phyloP scores from a whole-genome alignment of 2,113 vertebrate genomes.

The Macaca mulatta region DNA sequence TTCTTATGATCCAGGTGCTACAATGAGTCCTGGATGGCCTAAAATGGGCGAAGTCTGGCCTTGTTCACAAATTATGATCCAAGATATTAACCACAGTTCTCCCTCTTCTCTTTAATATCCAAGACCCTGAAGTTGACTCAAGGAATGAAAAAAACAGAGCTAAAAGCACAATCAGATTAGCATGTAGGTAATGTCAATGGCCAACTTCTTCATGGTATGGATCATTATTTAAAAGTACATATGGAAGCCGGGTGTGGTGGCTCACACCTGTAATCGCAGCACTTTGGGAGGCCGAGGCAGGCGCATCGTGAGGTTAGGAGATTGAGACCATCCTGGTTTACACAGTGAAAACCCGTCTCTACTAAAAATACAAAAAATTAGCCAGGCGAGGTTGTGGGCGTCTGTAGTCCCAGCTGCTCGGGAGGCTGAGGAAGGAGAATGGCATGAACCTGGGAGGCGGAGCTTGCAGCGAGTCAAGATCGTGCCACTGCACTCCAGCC shows the following conservation, averaged over 20 bases:
- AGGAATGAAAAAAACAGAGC: neutral
- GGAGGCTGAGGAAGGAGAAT: no score
- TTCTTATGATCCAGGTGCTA: neutral
- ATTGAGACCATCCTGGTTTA: no score
- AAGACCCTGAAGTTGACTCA: neutral
- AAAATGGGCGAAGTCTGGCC: neutral
- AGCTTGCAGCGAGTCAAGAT: no score
- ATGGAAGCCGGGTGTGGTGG: neutral
- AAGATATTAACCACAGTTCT: neutral
- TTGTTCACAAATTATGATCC: neutral
- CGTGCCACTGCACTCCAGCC: no score
- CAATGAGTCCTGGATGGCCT: neutral
- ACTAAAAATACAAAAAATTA: no score
- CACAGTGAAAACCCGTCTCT: no score
- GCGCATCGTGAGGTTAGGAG: no score
- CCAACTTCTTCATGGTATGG: neutral
- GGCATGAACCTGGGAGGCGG: fast-evolving
- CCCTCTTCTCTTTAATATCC: neutral
- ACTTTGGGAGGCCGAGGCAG: no score
- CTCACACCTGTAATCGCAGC: no score
- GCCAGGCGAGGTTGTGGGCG: fast-evolving
- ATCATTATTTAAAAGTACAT: neutral
- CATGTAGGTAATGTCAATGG: neutral
- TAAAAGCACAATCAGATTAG: neutral
- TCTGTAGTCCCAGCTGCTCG: no score